phyloP scores from a whole-genome alignment of 2,797 vertebrate genomes.

The Ceyx erithaca region DNA sequence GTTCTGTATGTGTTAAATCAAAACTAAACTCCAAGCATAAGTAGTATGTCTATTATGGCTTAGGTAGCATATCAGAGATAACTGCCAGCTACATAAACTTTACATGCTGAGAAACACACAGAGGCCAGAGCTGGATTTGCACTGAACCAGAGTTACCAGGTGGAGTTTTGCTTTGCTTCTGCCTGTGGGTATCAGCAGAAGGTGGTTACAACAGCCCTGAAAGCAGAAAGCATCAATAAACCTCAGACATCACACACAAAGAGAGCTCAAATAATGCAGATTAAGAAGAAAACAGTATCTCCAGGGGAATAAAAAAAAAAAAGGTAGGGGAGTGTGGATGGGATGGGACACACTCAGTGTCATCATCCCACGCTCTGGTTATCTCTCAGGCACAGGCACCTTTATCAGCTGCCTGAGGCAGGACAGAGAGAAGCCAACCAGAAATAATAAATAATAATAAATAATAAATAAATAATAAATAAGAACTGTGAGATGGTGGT shows the following conservation, averaged over 20 bases:
- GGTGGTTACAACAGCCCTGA: neutral
- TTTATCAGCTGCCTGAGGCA: neutral
- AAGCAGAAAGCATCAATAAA: neutral
- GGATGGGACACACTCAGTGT: neutral
- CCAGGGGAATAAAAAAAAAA: neutral
- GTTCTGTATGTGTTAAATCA: neutral
- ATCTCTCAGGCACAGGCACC: neutral
- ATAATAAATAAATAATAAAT: neutral
- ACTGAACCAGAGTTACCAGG: neutral
- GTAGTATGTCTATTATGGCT: neutral
- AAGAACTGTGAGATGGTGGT: neutral
- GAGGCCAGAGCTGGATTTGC: neutral
- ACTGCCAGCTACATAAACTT: neutral
- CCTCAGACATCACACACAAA: neutral
- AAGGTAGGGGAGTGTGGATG: fast-evolving
- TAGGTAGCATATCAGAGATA: neutral
- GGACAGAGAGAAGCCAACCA: neutral
- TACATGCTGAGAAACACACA: neutral
- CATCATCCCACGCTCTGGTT: neutral
- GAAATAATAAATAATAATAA: neutral
- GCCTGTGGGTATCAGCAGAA: neutral
- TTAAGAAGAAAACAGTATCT: neutral
- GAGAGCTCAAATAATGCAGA: neutral
- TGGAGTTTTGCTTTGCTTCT: neutral
- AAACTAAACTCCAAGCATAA: neutral